Percentiles rank a stretch among this genome's conserved stretches.
These are phyloP conservation scores for Bombus waltoni DNA, from an alignment of 1,140 invertebrate genomes.

Conservation along the genomic window DNA sequence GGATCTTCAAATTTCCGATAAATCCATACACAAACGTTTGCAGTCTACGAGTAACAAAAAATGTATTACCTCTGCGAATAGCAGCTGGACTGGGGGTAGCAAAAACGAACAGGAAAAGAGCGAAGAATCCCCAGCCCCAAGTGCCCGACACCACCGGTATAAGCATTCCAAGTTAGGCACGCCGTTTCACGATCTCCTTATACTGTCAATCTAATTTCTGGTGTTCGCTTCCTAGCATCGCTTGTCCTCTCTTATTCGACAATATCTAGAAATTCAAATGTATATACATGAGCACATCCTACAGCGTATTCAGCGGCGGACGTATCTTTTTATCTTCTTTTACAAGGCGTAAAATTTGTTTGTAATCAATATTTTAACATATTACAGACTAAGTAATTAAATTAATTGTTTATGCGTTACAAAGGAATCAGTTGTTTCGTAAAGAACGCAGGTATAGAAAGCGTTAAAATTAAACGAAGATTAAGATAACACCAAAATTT, in stretches of 20 bases:
- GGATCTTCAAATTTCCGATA: background rate
- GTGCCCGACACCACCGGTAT: constrained; percentile 65
- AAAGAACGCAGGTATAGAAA: too few relatives aligned
- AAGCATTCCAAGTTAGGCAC: constrained; percentile 68
- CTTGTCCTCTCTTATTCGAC: constrained; percentile 64
- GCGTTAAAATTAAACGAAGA: too few relatives aligned
- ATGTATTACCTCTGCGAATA: constrained; percentile 78
- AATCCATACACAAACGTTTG: background rate
- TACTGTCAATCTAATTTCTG: constrained; percentile 72
- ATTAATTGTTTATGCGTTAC: too few relatives aligned
- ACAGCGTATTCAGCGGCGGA: background rate
- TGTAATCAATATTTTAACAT: too few relatives aligned
- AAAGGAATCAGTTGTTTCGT: too few relatives aligned
- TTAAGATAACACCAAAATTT: too few relatives aligned
- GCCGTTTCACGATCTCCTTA: constrained; percentile 20
- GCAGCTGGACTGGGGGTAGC: constrained; percentile 80
- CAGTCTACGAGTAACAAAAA: background rate
- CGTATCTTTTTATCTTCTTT: too few relatives aligned
- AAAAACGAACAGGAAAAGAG: constrained; percentile 75
- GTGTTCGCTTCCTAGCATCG: constrained; percentile 71
- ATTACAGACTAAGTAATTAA: too few relatives aligned
- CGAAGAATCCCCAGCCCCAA: constrained; percentile 78
- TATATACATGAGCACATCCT: background rate
- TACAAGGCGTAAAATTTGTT: too few relatives aligned
- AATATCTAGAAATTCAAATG: constrained; percentile 60